Evolutionary conservation across 2,797 vertebrate species (phyloP), one percentile per base, ranked within the genome.

Genomic region (Etheostoma nigrum): DNA sequence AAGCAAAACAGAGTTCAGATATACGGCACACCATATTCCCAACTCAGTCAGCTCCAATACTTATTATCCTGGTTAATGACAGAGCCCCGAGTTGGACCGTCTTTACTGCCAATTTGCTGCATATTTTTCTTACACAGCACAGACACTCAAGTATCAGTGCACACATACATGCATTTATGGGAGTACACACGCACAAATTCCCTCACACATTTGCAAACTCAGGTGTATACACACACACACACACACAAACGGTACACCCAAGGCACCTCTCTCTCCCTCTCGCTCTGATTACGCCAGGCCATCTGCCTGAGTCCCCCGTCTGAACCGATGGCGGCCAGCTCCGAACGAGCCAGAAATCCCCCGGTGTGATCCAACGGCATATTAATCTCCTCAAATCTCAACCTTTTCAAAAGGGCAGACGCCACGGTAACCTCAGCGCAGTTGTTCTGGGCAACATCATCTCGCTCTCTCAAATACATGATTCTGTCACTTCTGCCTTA

Each of bases 351-450:
- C 79, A 79, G 65, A 84, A 75, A 81, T 74, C 84, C 89, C 83
- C 76, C 62, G 9, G 61, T 40, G 77, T 66, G 85, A 84, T 85
- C 83, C 75, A 83, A 78, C 63, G 12, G 75, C 86, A 83, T 84
- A 88, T 89, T 91, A 88, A 91, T 90, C 88, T 89, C 78, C 75
- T 81, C 71, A 84, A 86, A 91, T 76, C 84, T 86, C 83, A 88
- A 85, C 86, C 89, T 90, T 90, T 87, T 79, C 73, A 67, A 91
- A 93, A 89, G 85, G 87, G 73, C 87, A 87, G 77, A 65, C 65
- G 42, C 72, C 73, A 67, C 48, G 3, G 73, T 83, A 74, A 90
- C 85, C 76, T 86, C 69, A 6, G 74, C 4, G 72, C 87, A 36
- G 77, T 82, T 63, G 76, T 86, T 81, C 49, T 0, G 52, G 69